phyloP scores from a whole-genome alignment of 2,797 vertebrate species.

The Cuculus canorus region DNA sequence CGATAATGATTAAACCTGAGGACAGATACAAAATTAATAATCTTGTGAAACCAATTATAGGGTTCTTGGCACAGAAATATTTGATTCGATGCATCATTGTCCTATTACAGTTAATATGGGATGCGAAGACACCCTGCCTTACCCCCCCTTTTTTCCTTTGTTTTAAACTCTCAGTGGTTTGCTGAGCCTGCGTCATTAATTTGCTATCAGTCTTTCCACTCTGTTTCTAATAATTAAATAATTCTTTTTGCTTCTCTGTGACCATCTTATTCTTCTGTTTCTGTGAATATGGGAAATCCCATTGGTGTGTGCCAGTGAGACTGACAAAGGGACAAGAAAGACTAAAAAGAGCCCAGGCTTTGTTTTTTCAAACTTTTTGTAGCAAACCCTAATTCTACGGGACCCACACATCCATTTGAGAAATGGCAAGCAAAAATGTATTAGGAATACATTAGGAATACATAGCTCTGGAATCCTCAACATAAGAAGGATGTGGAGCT shows the following conservation, averaged over 20 bases:
- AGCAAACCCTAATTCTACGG: neutral
- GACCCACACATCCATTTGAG: neutral
- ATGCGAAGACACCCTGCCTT: neutral
- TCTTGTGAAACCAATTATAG: conserved; percentile 34
- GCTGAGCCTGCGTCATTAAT: neutral
- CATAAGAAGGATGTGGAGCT: too few species aligned
- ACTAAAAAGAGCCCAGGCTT: neutral
- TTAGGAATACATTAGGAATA: neutral
- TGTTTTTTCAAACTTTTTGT: neutral
- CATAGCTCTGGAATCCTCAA: too few species aligned
- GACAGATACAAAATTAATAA: conserved; percentile 35
- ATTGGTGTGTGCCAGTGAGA: neutral
- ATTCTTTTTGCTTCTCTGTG: neutral
- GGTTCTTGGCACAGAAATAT: neutral
- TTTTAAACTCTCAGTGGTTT: neutral
- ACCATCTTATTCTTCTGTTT: neutral
- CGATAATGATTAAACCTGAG: conserved; percentile 33
- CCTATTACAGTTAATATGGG: neutral
- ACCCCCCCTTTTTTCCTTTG: rapidly evolving
- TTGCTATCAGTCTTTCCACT: neutral
- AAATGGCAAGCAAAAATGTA: neutral
- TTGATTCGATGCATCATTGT: neutral
- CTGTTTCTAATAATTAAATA: neutral
- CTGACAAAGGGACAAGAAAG: neutral
- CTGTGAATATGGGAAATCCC: neutral